A percentile compares a stretch with the other conserved stretches of the same genome.
Conservation (phyloP, 2,797 vertebrate species). For the Avahi laniger region DNA sequence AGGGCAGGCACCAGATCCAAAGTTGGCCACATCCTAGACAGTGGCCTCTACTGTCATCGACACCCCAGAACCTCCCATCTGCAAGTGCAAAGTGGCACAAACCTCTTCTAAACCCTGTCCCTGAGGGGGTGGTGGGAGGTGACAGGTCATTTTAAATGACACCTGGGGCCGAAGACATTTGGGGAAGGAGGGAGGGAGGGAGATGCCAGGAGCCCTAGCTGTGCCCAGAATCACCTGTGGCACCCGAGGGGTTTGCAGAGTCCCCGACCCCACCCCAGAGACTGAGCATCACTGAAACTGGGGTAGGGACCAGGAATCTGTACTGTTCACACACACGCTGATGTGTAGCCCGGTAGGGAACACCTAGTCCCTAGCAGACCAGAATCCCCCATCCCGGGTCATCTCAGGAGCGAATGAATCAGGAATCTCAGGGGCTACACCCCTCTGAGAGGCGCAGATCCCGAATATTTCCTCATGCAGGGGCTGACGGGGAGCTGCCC, state of each 20-base stretch:
- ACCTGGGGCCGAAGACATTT: not conserved
- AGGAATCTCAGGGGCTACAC: not conserved
- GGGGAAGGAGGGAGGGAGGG: not conserved
- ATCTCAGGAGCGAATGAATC: not conserved
- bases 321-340: not conserved
- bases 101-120: not conserved
- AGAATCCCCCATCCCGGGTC: not conserved
- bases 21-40: not conserved
- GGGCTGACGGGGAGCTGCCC: not conserved
- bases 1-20: not conserved
- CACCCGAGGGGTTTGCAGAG: not conserved
- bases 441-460: not conserved
- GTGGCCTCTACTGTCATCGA: no score
- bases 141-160: not conserved
- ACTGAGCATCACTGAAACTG: accelerated
- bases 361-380: not conserved
- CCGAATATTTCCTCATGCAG: not conserved
- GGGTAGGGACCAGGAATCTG: not conserved
- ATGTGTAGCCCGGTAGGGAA: not conserved
- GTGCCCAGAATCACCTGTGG: not conserved
- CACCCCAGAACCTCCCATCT: not conserved
- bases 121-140: not conserved
- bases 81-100: not conserved
- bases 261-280: not conserved
- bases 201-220: not conserved